Percentiles rank a stretch among this genome's conserved stretches.
phyloP scores from a whole-genome alignment of 2,888 invertebrate genomes.

The Bombylius major region DNA sequence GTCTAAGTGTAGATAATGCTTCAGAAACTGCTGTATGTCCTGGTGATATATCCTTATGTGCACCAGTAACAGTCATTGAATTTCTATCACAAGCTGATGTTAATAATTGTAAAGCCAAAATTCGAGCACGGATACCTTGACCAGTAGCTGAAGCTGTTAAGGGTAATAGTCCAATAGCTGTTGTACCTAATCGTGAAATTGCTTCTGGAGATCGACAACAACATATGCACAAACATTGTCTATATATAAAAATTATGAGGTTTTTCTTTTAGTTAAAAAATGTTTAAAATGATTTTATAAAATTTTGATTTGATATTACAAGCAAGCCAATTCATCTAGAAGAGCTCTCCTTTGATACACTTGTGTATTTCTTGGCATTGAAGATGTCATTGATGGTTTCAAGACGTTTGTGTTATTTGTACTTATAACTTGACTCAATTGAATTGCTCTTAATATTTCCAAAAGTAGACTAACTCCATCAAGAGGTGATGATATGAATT shows the following conservation, averaged over 20 bases:
- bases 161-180: conserved; percentile 71
- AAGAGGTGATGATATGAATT: conserved; percentile 76
- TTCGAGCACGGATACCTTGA: conserved; percentile 71
- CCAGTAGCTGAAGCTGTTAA: conserved; percentile 79
- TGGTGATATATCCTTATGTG: conserved; percentile 40
- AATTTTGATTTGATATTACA: conserved; percentile 37
- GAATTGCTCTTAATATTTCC: conserved; percentile 75
- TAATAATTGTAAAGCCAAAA: conserved; percentile 76
- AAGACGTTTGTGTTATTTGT: conserved; percentile 23
- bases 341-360: conserved; percentile 60
- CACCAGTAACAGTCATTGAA: conserved; percentile 30
- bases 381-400: conserved; percentile 18
- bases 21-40: conserved; percentile 83
- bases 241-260: conserved; percentile 18
- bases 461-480: conserved; percentile 76
- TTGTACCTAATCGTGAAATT: conserved; percentile 58
- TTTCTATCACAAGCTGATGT: conserved; percentile 62
- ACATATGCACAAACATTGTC: conserved; percentile 72
- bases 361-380: conserved; percentile 45
- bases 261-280: background rate
- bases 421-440: conserved; percentile 61
- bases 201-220: conserved; percentile 69
- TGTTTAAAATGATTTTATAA: background rate
- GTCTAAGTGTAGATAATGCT: conserved; percentile 74
- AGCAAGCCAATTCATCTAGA: conserved; percentile 76